Base-by-base conservation (phyloP, 2,113 vertebrate species). In the Litocranius walleri region DNA sequence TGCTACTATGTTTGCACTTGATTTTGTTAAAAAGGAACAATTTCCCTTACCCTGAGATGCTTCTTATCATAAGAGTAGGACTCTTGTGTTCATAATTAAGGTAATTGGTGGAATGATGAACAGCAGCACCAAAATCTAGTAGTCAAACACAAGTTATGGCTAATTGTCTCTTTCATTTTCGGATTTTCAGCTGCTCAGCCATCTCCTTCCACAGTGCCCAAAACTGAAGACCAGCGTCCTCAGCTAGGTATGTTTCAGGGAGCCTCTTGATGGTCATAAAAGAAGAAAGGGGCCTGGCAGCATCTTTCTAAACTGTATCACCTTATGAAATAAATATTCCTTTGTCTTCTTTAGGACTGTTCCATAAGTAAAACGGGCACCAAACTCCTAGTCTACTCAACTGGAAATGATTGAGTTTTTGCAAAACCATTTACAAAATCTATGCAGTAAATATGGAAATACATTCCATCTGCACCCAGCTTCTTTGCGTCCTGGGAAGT, bases 151-250 rank as follows among this genome's bases (percentile, higher is more conserved):
- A 36, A 90, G 86, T 93, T 5, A 16, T 0, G 43, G 96, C 82
- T 98, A 95, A 98, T 36, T 14, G 2, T 25, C 3, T 71, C 85
- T 13, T 0, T 90, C 50, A n/a, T 91, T 85, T 33, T 25, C 62
- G 78, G 25, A 21, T 98, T 98, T 98, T 92, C 98, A 99, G 99
- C 98, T 98, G 98, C 99, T 95, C 99, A 99, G 92, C 98, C 99
- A 25, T 99, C 99, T 85, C 99, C 99, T 86, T 99, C 99, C 87
- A 97, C 99, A 95, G 99, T 99, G 94, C 99, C 99, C 98, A 99
- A 99, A 99, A 99, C 99, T 64, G 99, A 99, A 98, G 99, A 99
- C 71, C 99, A 99, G 87, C 99, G 99, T 89, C 99, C 99, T 97
- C 99, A 99, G 95, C 97, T 99, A 98, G 99, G 99, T 99, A 95